phyloP scores from a whole-genome alignment of 1,140 invertebrate genomes.

The Philotrypesis tridentata region DNA sequence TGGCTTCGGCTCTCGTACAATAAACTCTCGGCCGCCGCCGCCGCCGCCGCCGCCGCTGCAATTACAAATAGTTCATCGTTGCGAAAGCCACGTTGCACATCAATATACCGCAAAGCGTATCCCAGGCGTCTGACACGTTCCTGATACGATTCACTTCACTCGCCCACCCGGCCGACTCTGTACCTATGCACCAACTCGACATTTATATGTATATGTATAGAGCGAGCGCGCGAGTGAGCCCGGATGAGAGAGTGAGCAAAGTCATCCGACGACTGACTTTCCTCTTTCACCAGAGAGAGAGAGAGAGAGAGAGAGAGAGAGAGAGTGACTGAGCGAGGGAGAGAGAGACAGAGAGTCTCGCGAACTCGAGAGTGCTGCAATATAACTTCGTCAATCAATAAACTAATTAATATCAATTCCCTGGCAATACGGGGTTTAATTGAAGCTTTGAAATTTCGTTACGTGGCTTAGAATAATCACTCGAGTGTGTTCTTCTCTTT shows the following conservation, averaged over 20 bases:
- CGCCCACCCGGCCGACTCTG: not conserved
- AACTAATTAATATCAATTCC: constrained; percentile 40
- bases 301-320: not conserved
- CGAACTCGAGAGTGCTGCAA: constrained; percentile 15
- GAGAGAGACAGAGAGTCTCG: not conserved
- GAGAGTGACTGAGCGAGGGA: not conserved
- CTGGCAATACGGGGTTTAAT: constrained; percentile 13
- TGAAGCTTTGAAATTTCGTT: constrained; percentile 20
- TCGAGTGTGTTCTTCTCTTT: not conserved
- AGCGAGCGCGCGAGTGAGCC: not conserved
- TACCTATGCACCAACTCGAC: not conserved
- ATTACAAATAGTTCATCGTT: not conserved
- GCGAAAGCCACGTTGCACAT: not conserved
- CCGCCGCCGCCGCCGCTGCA: too few relatives aligned
- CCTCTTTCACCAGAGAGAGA: not conserved
- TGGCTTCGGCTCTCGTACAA: not conserved
- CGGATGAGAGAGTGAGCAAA: not conserved
- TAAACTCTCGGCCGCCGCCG: not conserved
- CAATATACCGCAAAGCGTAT: constrained; percentile 1
- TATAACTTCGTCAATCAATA: constrained; percentile 36
- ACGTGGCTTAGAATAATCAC: constrained; percentile 27
- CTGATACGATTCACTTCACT: constrained; percentile 39
- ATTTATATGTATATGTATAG: constrained; percentile 6
- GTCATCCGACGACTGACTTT: constrained; percentile 4
- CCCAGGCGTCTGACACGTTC: constrained; percentile 21